phyloP scores from a whole-genome alignment of 2,888 invertebrate genomes.

The Drosophila silvestris region DNA sequence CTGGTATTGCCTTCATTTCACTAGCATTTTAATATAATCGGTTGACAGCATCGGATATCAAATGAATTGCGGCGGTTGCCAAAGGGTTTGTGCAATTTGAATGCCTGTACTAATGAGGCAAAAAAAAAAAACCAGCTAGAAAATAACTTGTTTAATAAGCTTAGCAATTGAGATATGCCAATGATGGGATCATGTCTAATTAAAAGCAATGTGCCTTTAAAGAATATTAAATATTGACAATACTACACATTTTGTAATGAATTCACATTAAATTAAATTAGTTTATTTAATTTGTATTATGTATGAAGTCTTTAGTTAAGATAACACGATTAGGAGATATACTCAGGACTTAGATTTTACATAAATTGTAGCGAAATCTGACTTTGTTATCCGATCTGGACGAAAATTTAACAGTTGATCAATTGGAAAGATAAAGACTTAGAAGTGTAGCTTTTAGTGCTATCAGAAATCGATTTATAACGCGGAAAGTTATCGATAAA shows the following conservation, averaged over 20 bases:
- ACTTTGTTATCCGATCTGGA: background rate
- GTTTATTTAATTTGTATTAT: no score
- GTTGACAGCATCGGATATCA: slow-evolving; percentile 57
- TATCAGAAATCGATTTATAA: background rate
- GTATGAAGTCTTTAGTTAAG: background rate
- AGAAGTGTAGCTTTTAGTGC: background rate
- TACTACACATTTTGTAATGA: background rate
- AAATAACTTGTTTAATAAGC: background rate
- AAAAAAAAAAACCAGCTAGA: slow-evolving; percentile 22
- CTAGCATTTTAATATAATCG: slow-evolving; percentile 35
- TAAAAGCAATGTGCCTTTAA: background rate
- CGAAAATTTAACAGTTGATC: background rate
- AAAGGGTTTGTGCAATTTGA: slow-evolving; percentile 40
- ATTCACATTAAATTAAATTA: background rate
- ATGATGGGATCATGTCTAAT: background rate
- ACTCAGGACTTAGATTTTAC: no score
- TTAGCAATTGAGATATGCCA: background rate
- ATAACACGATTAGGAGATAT: background rate
- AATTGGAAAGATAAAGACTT: background rate
- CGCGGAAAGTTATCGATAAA: background rate
- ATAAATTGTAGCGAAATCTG: background rate
- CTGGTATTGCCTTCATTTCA: slow-evolving; percentile 5
- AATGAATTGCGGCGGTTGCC: slow-evolving; percentile 37
- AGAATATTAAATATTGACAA: background rate
- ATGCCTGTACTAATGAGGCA: slow-evolving; percentile 52